phyloP scores from a whole-genome alignment of 1,140 invertebrate genomes.

The Drosophila murphyi region DNA sequence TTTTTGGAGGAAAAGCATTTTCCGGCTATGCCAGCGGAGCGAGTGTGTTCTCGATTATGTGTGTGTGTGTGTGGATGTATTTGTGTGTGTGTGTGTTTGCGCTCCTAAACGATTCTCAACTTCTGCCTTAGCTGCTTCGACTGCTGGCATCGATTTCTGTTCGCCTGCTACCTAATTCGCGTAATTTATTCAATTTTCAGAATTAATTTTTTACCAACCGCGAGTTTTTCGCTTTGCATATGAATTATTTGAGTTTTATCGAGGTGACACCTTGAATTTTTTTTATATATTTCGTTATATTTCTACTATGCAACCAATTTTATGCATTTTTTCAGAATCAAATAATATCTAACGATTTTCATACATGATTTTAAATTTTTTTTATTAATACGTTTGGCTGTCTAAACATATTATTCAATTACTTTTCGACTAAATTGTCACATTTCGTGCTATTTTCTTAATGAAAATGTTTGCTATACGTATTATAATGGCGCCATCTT shows the following conservation, averaged over 20 bases:
- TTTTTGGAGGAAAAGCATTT: constrained; percentile 78
- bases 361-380: background rate
- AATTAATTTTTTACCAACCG: constrained; percentile 80
- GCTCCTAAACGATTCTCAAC: constrained; percentile 72
- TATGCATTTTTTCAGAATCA: background rate
- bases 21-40: constrained; percentile 37
- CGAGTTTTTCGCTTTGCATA: constrained; percentile 48
- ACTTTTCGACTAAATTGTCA: background rate
- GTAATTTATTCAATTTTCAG: constrained; percentile 84
- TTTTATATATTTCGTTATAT: constrained; percentile 16
- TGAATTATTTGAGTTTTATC: constrained; percentile 43
- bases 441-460: constrained; percentile 12
- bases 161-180: constrained; percentile 83
- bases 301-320: background rate
- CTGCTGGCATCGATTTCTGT: constrained; percentile 55
- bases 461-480: constrained; percentile 3
- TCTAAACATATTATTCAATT: background rate
- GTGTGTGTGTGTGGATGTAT: constrained; percentile 29
- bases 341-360: background rate
- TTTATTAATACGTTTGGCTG: background rate
- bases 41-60: constrained; percentile 16
- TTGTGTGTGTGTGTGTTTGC: constrained; percentile 32
- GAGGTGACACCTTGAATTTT: constrained; percentile 19
- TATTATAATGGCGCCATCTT: background rate
- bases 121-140: constrained; percentile 41